These are phyloP conservation scores for Oncorhynchus keta DNA, from an alignment of 2,113 vertebrate species.

Conservation along the genomic window DNA sequence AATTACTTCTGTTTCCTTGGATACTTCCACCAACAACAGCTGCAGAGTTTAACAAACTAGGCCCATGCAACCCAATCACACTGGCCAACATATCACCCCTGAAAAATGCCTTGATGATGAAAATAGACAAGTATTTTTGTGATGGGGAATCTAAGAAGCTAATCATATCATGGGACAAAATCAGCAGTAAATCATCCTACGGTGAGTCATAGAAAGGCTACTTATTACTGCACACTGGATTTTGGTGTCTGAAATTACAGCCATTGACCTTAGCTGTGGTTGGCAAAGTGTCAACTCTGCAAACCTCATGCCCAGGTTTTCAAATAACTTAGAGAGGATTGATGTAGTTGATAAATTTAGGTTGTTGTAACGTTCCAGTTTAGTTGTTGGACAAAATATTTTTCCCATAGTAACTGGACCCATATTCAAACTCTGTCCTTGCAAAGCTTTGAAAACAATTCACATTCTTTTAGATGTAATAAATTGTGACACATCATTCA, in stretches of 20 bases:
- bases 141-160: constrained; percentile 19
- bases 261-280: neutral
- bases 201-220: neutral
- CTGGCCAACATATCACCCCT: constrained; percentile 54
- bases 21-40: constrained; percentile 76
- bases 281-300: neutral
- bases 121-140: constrained; percentile 45
- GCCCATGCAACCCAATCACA: constrained; percentile 53
- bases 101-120: constrained; percentile 55
- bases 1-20: constrained; percentile 71
- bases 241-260: constrained; percentile 4
- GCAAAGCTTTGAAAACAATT: constrained; percentile 52
- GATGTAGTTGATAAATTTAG: constrained; percentile 34
- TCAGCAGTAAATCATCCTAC: constrained; percentile 2
- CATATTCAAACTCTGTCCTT: constrained; percentile 44
- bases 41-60: constrained; percentile 68
- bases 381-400: constrained; percentile 55
- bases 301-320: neutral
- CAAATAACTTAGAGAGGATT: neutral
- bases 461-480: constrained; percentile 56
- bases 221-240: neutral
- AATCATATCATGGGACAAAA: constrained; percentile 17
- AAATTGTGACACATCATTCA: no score
- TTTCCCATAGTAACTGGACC: constrained; percentile 71
- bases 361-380: constrained; percentile 53